Percentiles rank a stretch among this genome's conserved stretches.
Evolutionary conservation across 1,140 invertebrate genomes (phyloP).

Genomic region (Lucilia sericata): DNA sequence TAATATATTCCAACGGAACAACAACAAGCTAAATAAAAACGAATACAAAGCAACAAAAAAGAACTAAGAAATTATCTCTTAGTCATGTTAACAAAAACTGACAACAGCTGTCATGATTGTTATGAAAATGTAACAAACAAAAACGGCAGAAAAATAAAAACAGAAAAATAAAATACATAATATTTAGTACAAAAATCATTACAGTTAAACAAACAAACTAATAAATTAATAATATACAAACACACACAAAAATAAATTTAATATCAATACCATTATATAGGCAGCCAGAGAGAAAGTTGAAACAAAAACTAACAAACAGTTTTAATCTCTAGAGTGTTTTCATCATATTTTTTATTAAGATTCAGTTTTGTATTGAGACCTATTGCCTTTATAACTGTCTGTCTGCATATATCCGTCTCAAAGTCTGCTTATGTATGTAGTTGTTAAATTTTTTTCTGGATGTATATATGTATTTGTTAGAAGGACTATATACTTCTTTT

Average conservation of each 20-base stretch:
- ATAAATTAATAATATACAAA: conserved; percentile 2
- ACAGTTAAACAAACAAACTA: not conserved
- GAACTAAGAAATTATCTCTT: not conserved
- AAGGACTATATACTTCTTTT: too few species aligned
- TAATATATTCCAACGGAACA: not conserved
- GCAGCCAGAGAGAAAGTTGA: not conserved
- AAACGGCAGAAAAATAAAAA: not conserved
- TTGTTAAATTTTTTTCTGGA: too few species aligned
- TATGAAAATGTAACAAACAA: conserved; percentile 21
- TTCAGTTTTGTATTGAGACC: too few species aligned
- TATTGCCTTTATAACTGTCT: too few species aligned
- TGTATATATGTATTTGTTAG: too few species aligned
- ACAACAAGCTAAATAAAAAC: not conserved
- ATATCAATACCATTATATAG: not conserved
- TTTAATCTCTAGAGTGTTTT: not conserved
- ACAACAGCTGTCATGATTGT: conserved; percentile 32
- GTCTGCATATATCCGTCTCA: too few species aligned
- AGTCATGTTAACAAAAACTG: conserved; percentile 37
- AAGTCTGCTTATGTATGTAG: too few species aligned
- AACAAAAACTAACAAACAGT: not conserved
- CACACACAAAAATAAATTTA: not conserved
- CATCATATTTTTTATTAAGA: not conserved
- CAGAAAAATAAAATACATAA: not conserved
- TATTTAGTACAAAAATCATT: not conserved
- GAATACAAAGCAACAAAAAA: not conserved